These are phyloP conservation scores for Cataglyphis altisquamis DNA, from an alignment of 2,888 invertebrate species.

Conservation along the genomic window DNA sequence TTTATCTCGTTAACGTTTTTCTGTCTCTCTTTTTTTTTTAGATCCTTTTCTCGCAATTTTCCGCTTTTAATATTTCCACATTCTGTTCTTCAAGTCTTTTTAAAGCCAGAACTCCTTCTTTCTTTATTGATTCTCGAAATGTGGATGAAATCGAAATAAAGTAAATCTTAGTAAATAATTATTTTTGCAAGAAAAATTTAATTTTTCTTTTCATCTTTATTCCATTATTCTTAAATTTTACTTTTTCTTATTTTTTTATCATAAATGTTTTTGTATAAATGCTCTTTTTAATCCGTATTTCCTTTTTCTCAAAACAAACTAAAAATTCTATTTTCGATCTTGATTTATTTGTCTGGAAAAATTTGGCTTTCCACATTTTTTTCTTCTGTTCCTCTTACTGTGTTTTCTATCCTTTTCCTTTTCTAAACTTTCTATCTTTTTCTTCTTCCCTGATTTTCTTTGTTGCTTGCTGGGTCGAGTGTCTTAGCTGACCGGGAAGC, in stretches of 20 bases:
- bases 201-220: neutral
- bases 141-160: neutral
- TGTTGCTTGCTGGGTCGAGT: neutral
- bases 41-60: constrained; percentile 14
- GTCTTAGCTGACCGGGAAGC: constrained; percentile 34
- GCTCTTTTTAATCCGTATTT: neutral
- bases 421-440: constrained; percentile 11
- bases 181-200: neutral
- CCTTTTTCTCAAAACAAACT: neutral
- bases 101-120: neutral
- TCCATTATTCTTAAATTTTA: neutral
- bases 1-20: neutral
- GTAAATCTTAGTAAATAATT: neutral
- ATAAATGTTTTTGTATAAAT: neutral
- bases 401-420: constrained; percentile 28
- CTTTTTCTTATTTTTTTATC: neutral
- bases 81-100: neutral
- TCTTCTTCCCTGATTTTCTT: constrained; percentile 25
- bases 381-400: neutral
- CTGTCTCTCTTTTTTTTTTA: neutral
- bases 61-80: neutral
- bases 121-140: neutral
- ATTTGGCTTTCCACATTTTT: neutral
- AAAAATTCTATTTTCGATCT: neutral
- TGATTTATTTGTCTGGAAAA: neutral